phyloP scores from a whole-genome alignment of 2,113 vertebrate genomes.

The Anguilla japonica region DNA sequence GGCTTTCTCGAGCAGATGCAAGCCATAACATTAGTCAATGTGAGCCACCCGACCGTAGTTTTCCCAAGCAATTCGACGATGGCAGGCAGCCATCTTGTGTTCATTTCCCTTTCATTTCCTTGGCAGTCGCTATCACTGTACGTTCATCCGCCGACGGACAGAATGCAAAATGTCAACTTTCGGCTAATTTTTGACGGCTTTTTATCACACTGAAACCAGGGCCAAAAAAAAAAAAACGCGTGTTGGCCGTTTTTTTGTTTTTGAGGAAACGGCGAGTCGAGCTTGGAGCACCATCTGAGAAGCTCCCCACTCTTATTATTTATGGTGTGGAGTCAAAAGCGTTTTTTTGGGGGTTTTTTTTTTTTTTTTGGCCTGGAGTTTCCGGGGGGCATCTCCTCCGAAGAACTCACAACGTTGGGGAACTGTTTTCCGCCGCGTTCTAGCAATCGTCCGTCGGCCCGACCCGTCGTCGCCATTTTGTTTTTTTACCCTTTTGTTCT shows the following conservation, averaged over 20 bases:
- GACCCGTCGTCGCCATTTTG: background rate
- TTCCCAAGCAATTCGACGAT: background rate
- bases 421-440: background rate
- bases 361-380: slow-evolving; percentile 31
- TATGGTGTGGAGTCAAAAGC: slow-evolving; percentile 29
- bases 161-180: background rate
- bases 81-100: background rate
- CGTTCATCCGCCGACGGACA: background rate
- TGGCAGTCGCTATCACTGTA: background rate
- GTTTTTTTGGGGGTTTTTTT: no score
- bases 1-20: background rate
- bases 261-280: background rate
- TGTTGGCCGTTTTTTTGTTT: background rate
- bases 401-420: slow-evolving; percentile 25
- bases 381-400: slow-evolving; percentile 28
- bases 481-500: background rate
- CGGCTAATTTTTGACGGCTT: background rate
- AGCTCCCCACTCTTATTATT: slow-evolving; percentile 14
- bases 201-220: background rate
- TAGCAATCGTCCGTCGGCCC: background rate
- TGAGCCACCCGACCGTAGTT: background rate
- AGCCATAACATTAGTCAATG: background rate
- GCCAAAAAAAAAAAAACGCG: no score
- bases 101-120: background rate
- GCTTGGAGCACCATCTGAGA: background rate